A percentile compares a stretch with the other conserved stretches of the same genome.
phyloP scores from a whole-genome alignment of 2,113 vertebrate genomes.

The Elephantulus edwardii region DNA sequence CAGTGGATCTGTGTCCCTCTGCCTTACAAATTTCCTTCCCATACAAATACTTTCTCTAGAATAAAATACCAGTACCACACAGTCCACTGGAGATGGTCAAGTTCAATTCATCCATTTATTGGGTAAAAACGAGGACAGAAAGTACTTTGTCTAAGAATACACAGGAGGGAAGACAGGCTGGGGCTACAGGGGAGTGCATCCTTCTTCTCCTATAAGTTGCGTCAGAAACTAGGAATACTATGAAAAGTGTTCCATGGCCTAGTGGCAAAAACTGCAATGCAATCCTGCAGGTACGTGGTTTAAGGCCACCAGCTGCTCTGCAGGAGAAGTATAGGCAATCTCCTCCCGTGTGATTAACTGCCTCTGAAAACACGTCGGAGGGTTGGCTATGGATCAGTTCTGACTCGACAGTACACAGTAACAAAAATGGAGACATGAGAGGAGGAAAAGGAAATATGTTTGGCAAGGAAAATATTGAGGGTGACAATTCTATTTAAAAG shows the following conservation, averaged over 20 bases:
- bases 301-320: too few relatives aligned
- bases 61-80: neutral
- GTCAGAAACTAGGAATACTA: too few relatives aligned
- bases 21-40: neutral
- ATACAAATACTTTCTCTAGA: neutral
- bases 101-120: neutral
- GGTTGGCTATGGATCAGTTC: too few relatives aligned
- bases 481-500: neutral
- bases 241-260: too few relatives aligned
- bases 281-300: too few relatives aligned
- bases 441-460: neutral
- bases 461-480: neutral
- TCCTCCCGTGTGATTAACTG: too few relatives aligned
- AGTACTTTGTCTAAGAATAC: neutral
- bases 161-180: neutral
- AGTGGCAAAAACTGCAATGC: too few relatives aligned
- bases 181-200: neutral
- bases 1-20: too few relatives aligned
- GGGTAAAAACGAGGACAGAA: neutral
- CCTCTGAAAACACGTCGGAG: too few relatives aligned
- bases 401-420: too few relatives aligned
- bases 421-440: too few relatives aligned
- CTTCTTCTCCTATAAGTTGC: neutral
- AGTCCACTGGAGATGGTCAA: fast-evolving
- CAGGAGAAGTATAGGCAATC: too few relatives aligned